Evolutionary conservation across 2,113 vertebrate genomes (phyloP), one percentile per base, ranked within the genome.

Genomic region (Hippocampus barbouri): DNA sequence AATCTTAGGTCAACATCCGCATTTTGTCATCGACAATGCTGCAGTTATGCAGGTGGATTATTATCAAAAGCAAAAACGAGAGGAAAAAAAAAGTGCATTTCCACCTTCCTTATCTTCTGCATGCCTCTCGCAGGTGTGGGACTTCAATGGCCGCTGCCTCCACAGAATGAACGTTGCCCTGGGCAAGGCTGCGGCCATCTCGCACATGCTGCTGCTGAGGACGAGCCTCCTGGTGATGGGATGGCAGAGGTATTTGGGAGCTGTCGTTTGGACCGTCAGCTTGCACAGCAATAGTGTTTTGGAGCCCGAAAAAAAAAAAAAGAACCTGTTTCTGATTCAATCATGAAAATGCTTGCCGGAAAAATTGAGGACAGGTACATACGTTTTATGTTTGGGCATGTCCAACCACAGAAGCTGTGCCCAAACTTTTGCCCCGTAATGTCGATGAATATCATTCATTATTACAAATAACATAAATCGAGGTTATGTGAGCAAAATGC

Each of bases 61-160:
- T 27, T 47, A 27, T 47, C 27, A 27, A 66, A 61, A 18, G 12
- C 6, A 43, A 45, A 38, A 41, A 40, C 15, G 20, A 21, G 38
- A 12, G 21, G 25, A 25, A 25, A 41, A 4, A 23, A 25, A 66
- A 47, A 45, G 15, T 25, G 2, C 8, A 1, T 43, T 60, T 59
- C 51, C 23, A 66, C 20, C 1, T 65, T 65, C 5, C 21, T 38
- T n/a, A 23, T 25, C 27, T 20, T 66, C 14, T 8, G 45, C 25
- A 6, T 47, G 38, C 64, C 2, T 40, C 54, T 56, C 45, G 40
- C 75, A 93, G 93, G 78, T 93, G 43, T 95, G 93, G 94, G 93
- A 94, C 88, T 94, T 95, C 69, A 94, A 86, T 11, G 94, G 94
- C 15, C 87, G 80, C 68, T 93, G 91, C 82, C 91, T 91, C 69